phyloP scores from a whole-genome alignment of 2,113 vertebrate genomes.

The Spea bombifrons region DNA sequence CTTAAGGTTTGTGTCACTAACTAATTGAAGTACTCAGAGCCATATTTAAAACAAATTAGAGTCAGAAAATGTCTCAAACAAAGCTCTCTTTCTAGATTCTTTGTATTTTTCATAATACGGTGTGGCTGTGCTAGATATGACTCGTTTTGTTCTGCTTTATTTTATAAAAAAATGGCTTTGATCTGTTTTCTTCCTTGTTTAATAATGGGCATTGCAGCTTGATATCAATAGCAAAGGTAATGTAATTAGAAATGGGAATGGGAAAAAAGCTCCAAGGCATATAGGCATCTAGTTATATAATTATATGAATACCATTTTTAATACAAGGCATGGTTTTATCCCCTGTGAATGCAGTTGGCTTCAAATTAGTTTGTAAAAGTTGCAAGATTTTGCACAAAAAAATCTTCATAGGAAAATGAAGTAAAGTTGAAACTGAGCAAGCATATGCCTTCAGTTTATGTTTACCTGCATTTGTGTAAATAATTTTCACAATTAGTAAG shows the following conservation, averaged over 20 bases:
- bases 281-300: too few species aligned
- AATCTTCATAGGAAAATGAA: too few species aligned
- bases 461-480: too few species aligned
- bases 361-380: too few species aligned
- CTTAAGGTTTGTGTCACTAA: not conserved
- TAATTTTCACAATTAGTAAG: too few species aligned
- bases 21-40: slow-evolving; percentile 15
- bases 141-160: not conserved
- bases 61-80: slow-evolving; percentile 5
- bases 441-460: too few species aligned
- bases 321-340: too few species aligned
- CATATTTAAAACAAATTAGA: slow-evolving; percentile 8
- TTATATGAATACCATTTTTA: too few species aligned
- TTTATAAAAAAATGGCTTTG: slow-evolving; percentile 8
- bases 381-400: too few species aligned
- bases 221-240: not conserved
- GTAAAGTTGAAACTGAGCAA: too few species aligned
- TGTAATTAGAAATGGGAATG: not conserved
- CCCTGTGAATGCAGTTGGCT: too few species aligned
- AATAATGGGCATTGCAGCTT: not conserved
- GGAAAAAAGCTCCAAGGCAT: too few species aligned
- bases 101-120: not conserved
- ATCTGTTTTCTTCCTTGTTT: not conserved
- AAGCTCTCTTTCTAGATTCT: not conserved
- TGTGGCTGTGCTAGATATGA: not conserved